Base-by-base conservation (phyloP, 2,888 invertebrate species). In the Volucella inflata region DNA sequence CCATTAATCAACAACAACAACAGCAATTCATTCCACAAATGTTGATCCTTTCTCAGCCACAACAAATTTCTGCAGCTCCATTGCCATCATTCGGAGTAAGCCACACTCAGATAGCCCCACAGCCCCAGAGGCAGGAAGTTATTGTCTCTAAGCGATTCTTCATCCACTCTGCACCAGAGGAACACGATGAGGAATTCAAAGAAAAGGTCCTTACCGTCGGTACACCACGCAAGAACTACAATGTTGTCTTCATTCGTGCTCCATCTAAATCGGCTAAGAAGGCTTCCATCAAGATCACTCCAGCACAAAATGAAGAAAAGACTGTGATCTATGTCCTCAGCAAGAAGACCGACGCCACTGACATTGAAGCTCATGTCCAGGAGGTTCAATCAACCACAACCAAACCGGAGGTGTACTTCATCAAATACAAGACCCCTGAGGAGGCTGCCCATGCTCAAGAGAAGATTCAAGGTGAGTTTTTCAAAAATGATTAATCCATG, bases 351-450 rank as follows among this genome's bases (percentile, higher is more conserved):
- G 92, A 92, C 57, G 87, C 88, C 17, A 81, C 89, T 65, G 91
- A 92, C 48, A 87, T 92, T 8, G 89, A 91, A 9, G 90, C 92
- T 9, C 90, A 91, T 83, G 90, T 92, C 2, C 78, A 91, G 50
- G 91, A 91, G 72, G 90, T 90, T 51, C 87, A 90, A 38, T 87
- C 89, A n/a, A 88, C 90, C 48, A 91, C 91, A 72, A 89, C 89
- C 88, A 92, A 92, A 87, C 92, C 92, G 17, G 92, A 92, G 87
- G 92, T 92, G 48, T 92, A 92, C 90, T 92, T 92, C 89, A 92
- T 92, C 88, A 92, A 92, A 88, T 92, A 92, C 89, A 92, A 91
- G 89, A 92, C 92, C 59, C 88, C 89, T 42, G 91, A 91, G 87
- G 92, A 92, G 87, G 92, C 92, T 11, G 88, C 88, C 36, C 90